Base-by-base conservation (phyloP, 2,888 invertebrate genomes). In the Hydraecia micacea region DNA sequence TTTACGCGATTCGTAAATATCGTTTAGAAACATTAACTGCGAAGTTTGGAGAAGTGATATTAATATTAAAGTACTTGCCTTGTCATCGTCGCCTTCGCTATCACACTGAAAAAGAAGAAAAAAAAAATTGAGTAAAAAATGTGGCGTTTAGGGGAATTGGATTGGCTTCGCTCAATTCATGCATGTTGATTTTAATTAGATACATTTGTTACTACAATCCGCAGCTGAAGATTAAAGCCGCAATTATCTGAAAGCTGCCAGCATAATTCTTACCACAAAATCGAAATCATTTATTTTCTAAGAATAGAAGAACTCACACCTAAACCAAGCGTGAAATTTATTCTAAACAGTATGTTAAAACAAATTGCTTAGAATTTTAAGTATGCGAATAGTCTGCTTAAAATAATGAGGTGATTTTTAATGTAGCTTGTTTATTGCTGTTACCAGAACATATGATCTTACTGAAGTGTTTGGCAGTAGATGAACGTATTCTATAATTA, bases 51-150 rank as follows among this genome's bases (percentile, higher is more conserved):
- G 79, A 69, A 81, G 73, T 86, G 84, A 89, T 83, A 80, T 83
- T 92, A 92, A 90, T 91, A 91, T 89, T 88, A 92, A 90, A 88
- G 86, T 92, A 96, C 98, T 97, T 97, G 98, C 98, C 98, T 98
- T 98, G 97, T 98, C 98, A 97, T 98, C 98, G 97, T 98, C 98
- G 97, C 98, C 98, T 97, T 98, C 98, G 97, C 98, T 98, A 98
- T 98, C 98, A 98, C 98, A 98, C 98, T 98, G 98, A 90, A 98
- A 98, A 95, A 97, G 95, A 95, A 96, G 97, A 96, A 95, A 95
- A 70, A 93, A 87, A 67, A 78, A 75, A 85, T 80, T 91, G n/a
- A 92, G 86, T 89, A 77, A 72, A 80, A 76, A 49, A 68, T 74
- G 79, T 72, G 75, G 46, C 62, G 70, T 58, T 72, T 21, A 69